phyloP scores from a whole-genome alignment of 2,797 vertebrate species.

The Hephaestus fuliginosus region DNA sequence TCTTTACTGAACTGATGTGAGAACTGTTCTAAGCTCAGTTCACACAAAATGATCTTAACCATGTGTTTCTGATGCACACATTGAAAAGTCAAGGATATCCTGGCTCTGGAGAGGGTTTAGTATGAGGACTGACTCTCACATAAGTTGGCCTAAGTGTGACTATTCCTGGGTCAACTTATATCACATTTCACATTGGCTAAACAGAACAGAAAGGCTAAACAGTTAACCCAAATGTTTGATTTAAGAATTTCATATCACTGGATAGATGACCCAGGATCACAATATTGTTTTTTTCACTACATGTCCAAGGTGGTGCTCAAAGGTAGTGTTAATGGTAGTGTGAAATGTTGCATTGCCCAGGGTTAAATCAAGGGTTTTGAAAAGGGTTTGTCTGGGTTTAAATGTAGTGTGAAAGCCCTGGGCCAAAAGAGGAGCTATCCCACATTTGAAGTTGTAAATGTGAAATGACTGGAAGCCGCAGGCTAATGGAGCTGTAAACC shows the following conservation, averaged over 20 bases:
- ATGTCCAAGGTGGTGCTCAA: constrained; percentile 33
- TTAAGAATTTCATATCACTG: neutral
- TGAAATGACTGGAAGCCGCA: constrained; percentile 60
- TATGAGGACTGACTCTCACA: neutral
- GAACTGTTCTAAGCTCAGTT: constrained; percentile 9
- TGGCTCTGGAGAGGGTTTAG: neutral
- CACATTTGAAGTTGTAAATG: constrained; percentile 62
- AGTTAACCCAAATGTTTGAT: neutral
- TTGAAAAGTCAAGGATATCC: neutral
- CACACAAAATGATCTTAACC: constrained; percentile 1
- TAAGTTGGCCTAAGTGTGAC: neutral
- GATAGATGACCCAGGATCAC: constrained; percentile 1
- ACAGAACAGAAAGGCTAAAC: neutral
- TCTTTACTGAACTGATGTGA: constrained; percentile 14
- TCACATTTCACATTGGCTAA: neutral
- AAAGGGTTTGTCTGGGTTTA: constrained; percentile 47
- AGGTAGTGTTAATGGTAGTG: constrained; percentile 29
- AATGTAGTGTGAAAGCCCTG: constrained; percentile 50
- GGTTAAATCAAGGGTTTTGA: constrained; percentile 43
- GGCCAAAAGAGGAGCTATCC: constrained; percentile 48
- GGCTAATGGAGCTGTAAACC: constrained; percentile 65
- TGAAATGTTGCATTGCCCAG: constrained; percentile 44
- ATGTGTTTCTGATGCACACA: neutral
- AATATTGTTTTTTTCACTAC: constrained; percentile 30
- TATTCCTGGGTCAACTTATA: neutral